Conservation (phyloP, 1,140 invertebrate genomes). For the Catajapyx aquilonaris region DNA sequence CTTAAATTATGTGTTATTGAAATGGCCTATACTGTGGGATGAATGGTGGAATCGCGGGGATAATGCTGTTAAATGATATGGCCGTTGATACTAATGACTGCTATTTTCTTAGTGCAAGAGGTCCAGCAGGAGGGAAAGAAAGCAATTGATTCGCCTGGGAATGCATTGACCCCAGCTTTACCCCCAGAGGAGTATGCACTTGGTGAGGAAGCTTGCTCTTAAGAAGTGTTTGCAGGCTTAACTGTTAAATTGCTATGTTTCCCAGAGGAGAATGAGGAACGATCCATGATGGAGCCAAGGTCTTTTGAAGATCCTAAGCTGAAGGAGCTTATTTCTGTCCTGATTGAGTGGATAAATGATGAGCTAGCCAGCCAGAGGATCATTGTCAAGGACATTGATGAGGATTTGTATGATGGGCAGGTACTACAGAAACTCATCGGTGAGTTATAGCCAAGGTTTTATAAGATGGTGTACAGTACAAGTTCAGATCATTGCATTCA, state of each 20-base stretch:
- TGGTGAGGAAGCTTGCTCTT: conserved; percentile 32
- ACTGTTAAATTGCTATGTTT: conserved; percentile 11
- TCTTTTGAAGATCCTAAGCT: conserved; percentile 73
- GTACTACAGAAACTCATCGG: conserved; percentile 87
- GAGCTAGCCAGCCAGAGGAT: conserved; percentile 91
- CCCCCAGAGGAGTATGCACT: conserved; percentile 81
- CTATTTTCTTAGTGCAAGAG: conserved; percentile 57
- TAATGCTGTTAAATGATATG: neutral
- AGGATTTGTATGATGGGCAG: conserved; percentile 97
- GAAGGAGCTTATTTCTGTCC: conserved; percentile 59
- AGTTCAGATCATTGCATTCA: too few relatives aligned
- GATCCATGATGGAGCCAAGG: conserved; percentile 80
- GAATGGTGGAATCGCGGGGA: conserved; percentile 1
- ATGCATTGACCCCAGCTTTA: conserved; percentile 57
- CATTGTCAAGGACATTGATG: conserved; percentile 89
- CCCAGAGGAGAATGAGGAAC: conserved; percentile 84
- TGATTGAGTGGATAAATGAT: conserved; percentile 98
- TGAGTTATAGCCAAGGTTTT: conserved; percentile 20
- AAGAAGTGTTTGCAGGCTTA: neutral
- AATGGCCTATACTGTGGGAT: too few relatives aligned
- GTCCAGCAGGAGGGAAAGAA: conserved; percentile 87
- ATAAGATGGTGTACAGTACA: too few relatives aligned
- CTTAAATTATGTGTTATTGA: too few relatives aligned
- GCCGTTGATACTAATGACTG: conserved; percentile 9
- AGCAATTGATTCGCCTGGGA: conserved; percentile 88